Evolutionary conservation across 2,888 invertebrate genomes (phyloP), one percentile per base, ranked within the genome.

Genomic region (Labia minor): DNA sequence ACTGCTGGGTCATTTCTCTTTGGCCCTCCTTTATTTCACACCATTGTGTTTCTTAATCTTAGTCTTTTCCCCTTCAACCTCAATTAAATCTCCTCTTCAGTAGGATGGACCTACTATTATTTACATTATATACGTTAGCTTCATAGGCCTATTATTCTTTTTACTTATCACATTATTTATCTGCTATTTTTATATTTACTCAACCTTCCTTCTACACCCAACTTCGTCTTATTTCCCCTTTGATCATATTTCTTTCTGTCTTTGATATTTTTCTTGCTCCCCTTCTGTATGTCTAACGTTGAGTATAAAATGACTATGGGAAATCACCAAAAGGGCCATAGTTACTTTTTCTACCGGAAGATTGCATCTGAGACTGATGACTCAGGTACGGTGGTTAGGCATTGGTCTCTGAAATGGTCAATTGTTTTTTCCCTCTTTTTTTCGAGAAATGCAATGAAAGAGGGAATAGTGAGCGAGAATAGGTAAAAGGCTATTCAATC

Each of bases 41-140:
- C 49, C 49, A 49, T 49, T 49, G 49, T 49, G 49, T 49, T 49
- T 49, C 49, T 49, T 49, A 49, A 49, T 49, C 49, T 49, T 49
- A 49, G 49, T 14, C 49, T 49, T 49, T 49, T 16, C 14, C 49
- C 49, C 49, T 14, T 49, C 49, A 49, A 49, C 49, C 49, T 16
- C 49, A 49, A 49, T 49, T 49, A 49, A 49, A 49, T 49, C 49
- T 49, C 49, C 49, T 49, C 49, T 49, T 11, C 49, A 16, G 3
- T 14, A 49, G 49, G 16, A 49, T 49, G 49, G 49, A 49, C 49
- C 49, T 16, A 6, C 26, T 26, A 6, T 26, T 26, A 26, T 26
- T 6, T 26, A 26, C 8, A 26, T 26, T 26, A 26, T 26, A 26
- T 26, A 26, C 26, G 26, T 26, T 26, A 49, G 49, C 49, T 8